These are phyloP conservation scores for Equus quagga DNA, from an alignment of 2,113 vertebrate species.

Conservation along the genomic window DNA sequence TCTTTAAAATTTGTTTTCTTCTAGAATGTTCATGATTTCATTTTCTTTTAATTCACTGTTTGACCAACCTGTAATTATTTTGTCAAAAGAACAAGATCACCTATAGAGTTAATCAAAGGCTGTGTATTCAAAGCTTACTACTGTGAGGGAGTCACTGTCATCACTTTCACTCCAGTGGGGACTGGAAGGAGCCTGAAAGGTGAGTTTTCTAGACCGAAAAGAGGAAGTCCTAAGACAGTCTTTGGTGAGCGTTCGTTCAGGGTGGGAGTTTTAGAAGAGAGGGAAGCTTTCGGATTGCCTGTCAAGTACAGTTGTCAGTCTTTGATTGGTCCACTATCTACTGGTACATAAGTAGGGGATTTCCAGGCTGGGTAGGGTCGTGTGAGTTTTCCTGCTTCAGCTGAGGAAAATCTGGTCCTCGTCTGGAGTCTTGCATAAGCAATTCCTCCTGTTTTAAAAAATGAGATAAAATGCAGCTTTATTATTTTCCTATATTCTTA, in stretches of 20 bases:
- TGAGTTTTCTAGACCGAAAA: not conserved
- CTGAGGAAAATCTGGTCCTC: not conserved
- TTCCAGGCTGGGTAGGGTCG: not conserved
- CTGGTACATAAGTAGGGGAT: not conserved
- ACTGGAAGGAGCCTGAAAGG: not conserved
- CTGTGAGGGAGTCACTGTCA: not conserved
- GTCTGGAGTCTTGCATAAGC: not conserved
- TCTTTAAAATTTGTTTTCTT: not conserved
- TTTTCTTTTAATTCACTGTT: conserved; percentile 10
- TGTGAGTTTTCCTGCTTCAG: not conserved
- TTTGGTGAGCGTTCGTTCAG: not conserved
- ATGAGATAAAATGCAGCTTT: not conserved
- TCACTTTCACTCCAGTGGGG: not conserved
- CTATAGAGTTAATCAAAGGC: not conserved
- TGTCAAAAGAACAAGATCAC: not conserved
- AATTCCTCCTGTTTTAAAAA: not conserved
- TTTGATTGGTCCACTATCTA: not conserved
- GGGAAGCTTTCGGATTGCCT: not conserved
- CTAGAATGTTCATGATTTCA: conserved; percentile 40
- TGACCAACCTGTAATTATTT: conserved; percentile 10
- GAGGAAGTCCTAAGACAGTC: not conserved
- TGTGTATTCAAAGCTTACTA: not conserved
- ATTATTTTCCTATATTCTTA: not conserved
- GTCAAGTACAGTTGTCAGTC: not conserved
- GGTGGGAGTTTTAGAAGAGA: not conserved